Evolutionary conservation across 1,140 invertebrate species (phyloP), one percentile per base, ranked within the genome.

Genomic region (Orchestia grillus): DNA sequence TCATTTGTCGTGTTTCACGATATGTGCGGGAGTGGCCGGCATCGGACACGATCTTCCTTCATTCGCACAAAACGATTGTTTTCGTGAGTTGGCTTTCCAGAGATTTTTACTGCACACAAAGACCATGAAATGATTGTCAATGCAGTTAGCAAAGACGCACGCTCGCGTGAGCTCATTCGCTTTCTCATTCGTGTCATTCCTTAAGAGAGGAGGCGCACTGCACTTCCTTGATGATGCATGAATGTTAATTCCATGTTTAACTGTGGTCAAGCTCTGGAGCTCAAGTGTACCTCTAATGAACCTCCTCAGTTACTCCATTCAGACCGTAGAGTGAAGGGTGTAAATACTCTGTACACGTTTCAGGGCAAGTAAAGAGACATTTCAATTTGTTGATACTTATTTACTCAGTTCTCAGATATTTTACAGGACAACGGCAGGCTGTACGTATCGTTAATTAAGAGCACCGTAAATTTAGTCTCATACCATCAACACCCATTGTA

Each of bases 131-230:
- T 77, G 62, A 28, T 19, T 36, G 62, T 77, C 88, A 4, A 42
- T 44, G 88, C 36, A 36, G 42, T 90, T 90, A 42, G n/a, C 36
- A 41, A 15, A 44, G 41, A 41, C 41, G 43, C 43, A 90, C n/a
- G n/a, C n/a, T 41, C 43, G 88, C 88, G 88, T 90, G 88, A 90
- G 36, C 15, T 3, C 43, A 41, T 90, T 90, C 41, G 43, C 88
- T 90, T 90, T 90, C 88, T 90, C 88, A 90, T 90, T 90, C n/a
- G 15, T 90, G n/a, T 90, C n/a, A 90, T 90, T 43, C 28, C 88
- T 4, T 90, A 44, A 77, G 62, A 77, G 15, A 23, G 62, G 62
- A 77, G 28, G 36, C 36, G 62, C 62, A 23, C 28, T 77, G 62
- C 62, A 77, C 28, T 77, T 77, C 62, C 28, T 8, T 28, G 15